Percentiles rank a stretch among this genome's conserved stretches.
Conservation (phyloP, 2,888 invertebrate genomes). For the Macrosoma leucophasiata region DNA sequence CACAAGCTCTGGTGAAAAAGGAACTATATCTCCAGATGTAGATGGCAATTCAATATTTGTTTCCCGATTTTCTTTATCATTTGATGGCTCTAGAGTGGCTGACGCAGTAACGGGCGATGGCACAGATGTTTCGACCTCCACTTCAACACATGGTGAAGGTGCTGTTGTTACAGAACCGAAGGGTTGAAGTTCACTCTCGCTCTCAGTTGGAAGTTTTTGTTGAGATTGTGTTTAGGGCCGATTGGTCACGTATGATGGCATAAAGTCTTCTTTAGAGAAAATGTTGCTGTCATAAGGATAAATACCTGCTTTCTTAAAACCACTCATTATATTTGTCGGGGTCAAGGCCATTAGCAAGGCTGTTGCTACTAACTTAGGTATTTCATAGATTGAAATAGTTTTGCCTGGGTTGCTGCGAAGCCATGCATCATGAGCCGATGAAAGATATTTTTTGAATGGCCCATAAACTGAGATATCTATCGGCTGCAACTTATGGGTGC, state of each 20-base stretch:
- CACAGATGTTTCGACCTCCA: not conserved
- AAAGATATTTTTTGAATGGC: constrained; percentile 24
- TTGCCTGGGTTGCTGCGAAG: constrained; percentile 18
- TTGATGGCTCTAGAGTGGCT: not conserved
- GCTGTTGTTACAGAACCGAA: no score
- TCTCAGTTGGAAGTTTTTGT: no score
- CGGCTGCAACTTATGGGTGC: constrained; percentile 25
- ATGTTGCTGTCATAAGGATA: constrained; percentile 10
- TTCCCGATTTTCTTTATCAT: not conserved
- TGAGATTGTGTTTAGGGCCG: not conserved
- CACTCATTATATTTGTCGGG: constrained; percentile 7
- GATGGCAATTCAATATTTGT: not conserved
- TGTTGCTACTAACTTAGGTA: constrained; percentile 11
- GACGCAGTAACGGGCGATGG: not conserved
- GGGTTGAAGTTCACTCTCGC: no score
- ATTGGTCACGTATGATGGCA: constrained; percentile 2
- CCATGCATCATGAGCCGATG: constrained; percentile 13
- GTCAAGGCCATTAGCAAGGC: constrained; percentile 13
- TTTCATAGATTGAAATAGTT: constrained; percentile 24
- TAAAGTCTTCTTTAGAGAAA: constrained; percentile 13
- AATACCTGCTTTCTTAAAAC: constrained; percentile 12
- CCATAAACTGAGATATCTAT: constrained; percentile 24
- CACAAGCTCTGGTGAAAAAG: not conserved
- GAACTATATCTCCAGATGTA: not conserved
- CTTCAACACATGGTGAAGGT: no score